Conservation (phyloP, 2,888 invertebrate species). For the Archips crataeganus region DNA sequence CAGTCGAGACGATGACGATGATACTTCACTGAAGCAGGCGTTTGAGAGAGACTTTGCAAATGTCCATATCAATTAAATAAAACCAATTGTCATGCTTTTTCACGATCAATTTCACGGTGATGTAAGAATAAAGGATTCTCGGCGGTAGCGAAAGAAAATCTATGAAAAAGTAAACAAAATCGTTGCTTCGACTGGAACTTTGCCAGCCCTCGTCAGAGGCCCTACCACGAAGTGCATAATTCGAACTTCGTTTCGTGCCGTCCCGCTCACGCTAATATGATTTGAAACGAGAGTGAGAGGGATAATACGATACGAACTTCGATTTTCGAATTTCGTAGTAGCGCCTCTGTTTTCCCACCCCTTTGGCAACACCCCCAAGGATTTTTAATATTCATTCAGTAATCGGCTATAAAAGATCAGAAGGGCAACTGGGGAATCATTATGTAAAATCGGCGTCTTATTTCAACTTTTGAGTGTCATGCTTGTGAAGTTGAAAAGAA, state of each 20-base stretch:
- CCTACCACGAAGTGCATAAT: too few relatives aligned
- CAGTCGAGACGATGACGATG: not conserved
- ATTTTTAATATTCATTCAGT: constrained; percentile 32
- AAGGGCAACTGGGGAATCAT: constrained; percentile 12
- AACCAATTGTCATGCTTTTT: not conserved
- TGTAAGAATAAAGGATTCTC: not conserved
- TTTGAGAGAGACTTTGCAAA: too few relatives aligned
- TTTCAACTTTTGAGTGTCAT: constrained; percentile 1
- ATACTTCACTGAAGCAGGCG: not conserved
- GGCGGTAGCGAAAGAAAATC: not conserved
- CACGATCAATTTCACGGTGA: not conserved
- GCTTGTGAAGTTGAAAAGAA: not conserved
- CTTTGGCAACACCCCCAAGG: constrained; percentile 4
- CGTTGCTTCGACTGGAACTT: not conserved
- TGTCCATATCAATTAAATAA: not conserved
- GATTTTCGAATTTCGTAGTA: too few relatives aligned
- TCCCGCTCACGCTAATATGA: too few relatives aligned
- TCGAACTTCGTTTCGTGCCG: too few relatives aligned
- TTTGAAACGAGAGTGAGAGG: too few relatives aligned
- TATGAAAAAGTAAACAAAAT: not conserved
- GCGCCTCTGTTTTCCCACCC: not conserved
- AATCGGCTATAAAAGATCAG: constrained; percentile 30
- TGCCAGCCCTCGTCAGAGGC: constrained; percentile 7
- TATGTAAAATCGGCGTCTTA: constrained; percentile 2
- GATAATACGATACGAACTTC: too few relatives aligned